These are phyloP conservation scores for Hoplodrina blanda DNA, from an alignment of 2,888 invertebrate species.

Conservation along the genomic window DNA sequence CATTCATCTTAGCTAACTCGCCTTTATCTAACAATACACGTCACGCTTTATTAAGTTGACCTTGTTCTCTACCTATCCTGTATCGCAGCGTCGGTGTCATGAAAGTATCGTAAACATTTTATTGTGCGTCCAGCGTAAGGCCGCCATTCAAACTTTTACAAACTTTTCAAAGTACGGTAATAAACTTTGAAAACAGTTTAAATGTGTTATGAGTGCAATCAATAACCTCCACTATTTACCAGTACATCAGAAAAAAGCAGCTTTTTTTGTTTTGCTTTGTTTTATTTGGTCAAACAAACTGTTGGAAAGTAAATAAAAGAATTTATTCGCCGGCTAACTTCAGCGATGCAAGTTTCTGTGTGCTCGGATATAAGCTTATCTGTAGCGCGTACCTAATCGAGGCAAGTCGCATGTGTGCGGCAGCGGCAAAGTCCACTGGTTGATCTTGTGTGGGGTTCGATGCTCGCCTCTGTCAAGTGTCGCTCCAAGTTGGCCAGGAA, in stretches of 20 bases:
- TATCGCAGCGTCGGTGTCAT: not conserved
- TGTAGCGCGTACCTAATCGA: conserved; percentile 39
- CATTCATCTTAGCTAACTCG: conserved; percentile 55
- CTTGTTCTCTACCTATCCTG: conserved; percentile 34
- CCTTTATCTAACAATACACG: conserved; percentile 48
- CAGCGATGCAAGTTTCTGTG: conserved; percentile 28
- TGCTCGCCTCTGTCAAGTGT: conserved; percentile 76
- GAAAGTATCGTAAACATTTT: not conserved
- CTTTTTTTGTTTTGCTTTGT: conserved; percentile 23
- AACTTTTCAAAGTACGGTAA: conserved; percentile 28
- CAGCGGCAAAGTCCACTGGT: conserved; percentile 79
- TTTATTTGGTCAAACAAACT: conserved; percentile 45
- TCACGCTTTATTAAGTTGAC: conserved; percentile 54
- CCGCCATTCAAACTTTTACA: conserved; percentile 31
- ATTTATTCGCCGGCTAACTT: conserved; percentile 24
- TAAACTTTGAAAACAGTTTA: conserved; percentile 15
- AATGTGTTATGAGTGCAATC: not conserved
- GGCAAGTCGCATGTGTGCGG: conserved; percentile 60
- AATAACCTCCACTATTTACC: not conserved
- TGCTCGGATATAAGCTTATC: conserved; percentile 38
- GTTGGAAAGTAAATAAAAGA: conserved; percentile 53
- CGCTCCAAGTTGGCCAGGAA: conserved; percentile 82
- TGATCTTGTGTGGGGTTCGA: conserved; percentile 77
- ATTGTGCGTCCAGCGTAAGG: not conserved
- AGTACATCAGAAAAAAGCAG: conserved; percentile 1